Evolutionary conservation across 2,113 vertebrate species (phyloP), one percentile per base, ranked within the genome.

Genomic region (Strigops habroptila): DNA sequence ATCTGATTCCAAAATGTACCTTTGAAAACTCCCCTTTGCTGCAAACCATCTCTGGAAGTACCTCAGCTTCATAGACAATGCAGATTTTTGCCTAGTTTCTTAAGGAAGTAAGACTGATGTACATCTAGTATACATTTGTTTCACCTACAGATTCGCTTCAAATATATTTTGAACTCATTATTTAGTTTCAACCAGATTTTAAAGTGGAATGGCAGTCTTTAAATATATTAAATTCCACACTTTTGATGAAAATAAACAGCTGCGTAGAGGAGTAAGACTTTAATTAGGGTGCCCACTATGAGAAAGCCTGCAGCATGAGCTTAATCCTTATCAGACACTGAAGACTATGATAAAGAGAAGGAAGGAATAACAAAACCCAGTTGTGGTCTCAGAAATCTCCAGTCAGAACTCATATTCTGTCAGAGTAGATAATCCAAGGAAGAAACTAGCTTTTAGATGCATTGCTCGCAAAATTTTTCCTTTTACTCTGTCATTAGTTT

Each of bases 321-420:
- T 92, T 95, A 92, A 96, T 89, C 91, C 86, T 91, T 95, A 69
- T 92, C 87, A 94, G 82, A 52, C 52, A 73, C 15, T 76, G 48
- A 91, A 91, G 48, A 69, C 31, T 75, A 31, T 59, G 8, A 49
- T 60, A 89, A 62, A 75, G 27, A 85, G 60, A 84, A 51, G 35
- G 39, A 82, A 25, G 37, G 30, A 91, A 84, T 84, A 76, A 92
- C 39, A 95, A 79, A 87, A 67, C 75, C 59, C 79, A 89, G 27
- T 33, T 64, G 28, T 60, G 25, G 57, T 52, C 55, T 93, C 77
- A 63, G 33, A 92, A 95, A 90, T 91, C 62, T 92, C 73, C 68
- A 68, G 30, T 92, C 52, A 85, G 62, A 92, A 35, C 22, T 91
- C 46, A 48, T 43, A 28, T 75, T 92, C 57, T 82, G 60, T 87